These are phyloP conservation scores for Urocyon cinereoargenteus DNA, from an alignment of 2,797 vertebrate species.

Conservation along the genomic window DNA sequence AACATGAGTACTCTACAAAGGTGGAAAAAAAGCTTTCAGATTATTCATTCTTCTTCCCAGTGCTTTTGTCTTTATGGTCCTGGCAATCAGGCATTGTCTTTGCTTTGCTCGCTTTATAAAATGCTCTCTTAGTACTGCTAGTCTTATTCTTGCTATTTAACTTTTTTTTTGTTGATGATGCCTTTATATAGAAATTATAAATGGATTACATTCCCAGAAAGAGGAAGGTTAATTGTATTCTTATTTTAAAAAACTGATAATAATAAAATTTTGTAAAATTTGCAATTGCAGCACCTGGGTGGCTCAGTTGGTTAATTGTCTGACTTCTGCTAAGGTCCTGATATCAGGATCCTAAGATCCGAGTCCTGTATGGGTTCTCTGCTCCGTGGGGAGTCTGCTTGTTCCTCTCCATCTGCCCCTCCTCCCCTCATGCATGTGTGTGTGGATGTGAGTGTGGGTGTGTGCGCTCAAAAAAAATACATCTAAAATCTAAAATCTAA, in stretches of 20 bases:
- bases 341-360: neutral
- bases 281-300: neutral
- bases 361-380: neutral
- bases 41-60: constrained; percentile 55
- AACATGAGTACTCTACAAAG: constrained; percentile 23
- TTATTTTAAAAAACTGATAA: neutral
- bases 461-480: too few relatives aligned
- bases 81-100: neutral
- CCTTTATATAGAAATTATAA: constrained; percentile 2
- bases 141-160: neutral
- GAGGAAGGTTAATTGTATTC: neutral
- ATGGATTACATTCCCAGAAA: neutral
- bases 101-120: constrained; percentile 40
- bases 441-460: too few relatives aligned
- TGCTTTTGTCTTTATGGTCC: constrained; percentile 50
- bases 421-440: too few relatives aligned
- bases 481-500: too few relatives aligned
- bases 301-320: neutral
- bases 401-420: neutral
- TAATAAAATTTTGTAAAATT: neutral
- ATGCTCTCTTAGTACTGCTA: neutral
- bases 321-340: neutral
- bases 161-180: neutral
- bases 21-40: constrained; percentile 8
- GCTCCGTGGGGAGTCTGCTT: neutral